These are phyloP conservation scores for Oncorhynchus masou DNA, from an alignment of 2,113 vertebrate genomes.

Conservation along the genomic window DNA sequence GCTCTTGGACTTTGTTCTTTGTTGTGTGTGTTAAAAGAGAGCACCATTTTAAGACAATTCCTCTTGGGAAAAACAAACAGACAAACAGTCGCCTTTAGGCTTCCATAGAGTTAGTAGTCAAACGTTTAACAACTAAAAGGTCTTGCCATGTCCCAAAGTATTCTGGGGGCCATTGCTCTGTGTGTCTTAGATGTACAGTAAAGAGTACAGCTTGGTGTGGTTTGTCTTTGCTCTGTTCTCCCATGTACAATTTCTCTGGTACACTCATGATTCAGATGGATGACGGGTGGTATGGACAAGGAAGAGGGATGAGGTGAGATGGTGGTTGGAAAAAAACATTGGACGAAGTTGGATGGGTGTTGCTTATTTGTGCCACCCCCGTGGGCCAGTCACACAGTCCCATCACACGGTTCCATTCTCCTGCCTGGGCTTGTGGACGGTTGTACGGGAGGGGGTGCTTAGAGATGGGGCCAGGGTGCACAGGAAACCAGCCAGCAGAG, in stretches of 20 bases:
- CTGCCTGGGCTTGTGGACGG: conserved; percentile 86
- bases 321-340: conserved; percentile 36
- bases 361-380: conserved; percentile 46
- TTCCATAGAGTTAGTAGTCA: conserved; percentile 47
- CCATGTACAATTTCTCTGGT: conserved; percentile 51
- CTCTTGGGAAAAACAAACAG: conserved; percentile 54
- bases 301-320: conserved; percentile 36
- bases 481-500: conserved; percentile 89
- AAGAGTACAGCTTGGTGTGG: conserved; percentile 12
- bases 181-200: conserved; percentile 22
- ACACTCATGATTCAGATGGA: conserved; percentile 58
- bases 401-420: conserved; percentile 91
- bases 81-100: conserved; percentile 53
- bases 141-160: conserved; percentile 34
- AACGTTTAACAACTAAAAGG: conserved; percentile 40
- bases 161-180: conserved; percentile 15
- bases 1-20: conserved; percentile 23
- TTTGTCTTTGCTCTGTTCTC: conserved; percentile 47
- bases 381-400: conserved; percentile 35
- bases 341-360: conserved; percentile 25
- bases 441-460: conserved; percentile 79
- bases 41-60: conserved; percentile 77
- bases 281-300: conserved; percentile 36
- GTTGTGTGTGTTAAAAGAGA: conserved; percentile 50
- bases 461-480: conserved; percentile 90